A percentile compares a stretch with the other conserved stretches of the same genome.
phyloP scores from a whole-genome alignment of 2,888 invertebrate species.

The Ptilodon capucinus region DNA sequence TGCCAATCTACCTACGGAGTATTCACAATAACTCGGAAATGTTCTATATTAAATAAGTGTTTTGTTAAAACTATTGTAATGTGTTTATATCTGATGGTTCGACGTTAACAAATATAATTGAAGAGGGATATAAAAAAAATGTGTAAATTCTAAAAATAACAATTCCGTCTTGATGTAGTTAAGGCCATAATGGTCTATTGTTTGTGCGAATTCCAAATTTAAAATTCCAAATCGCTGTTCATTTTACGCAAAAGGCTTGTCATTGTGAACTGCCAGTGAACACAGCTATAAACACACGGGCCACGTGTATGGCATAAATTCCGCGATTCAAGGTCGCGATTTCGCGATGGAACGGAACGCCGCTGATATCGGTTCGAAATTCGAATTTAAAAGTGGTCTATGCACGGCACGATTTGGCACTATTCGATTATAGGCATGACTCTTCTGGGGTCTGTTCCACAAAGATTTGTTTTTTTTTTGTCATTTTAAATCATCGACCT shows the following conservation, averaged over 20 bases:
- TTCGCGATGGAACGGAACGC: constrained; percentile 30
- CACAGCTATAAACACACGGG: constrained; percentile 25
- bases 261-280: constrained; percentile 26
- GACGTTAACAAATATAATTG: background rate
- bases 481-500: too few relatives aligned
- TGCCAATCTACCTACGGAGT: too few relatives aligned
- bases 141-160: background rate
- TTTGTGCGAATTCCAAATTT: constrained; percentile 3
- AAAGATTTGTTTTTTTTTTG: too few relatives aligned
- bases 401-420: too few relatives aligned
- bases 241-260: constrained; percentile 13
- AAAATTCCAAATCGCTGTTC: constrained; percentile 6
- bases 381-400: constrained; percentile 9
- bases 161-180: constrained; percentile 1
- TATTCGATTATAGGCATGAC: too few relatives aligned
- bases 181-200: background rate
- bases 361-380: constrained; percentile 5
- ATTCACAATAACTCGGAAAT: too few relatives aligned
- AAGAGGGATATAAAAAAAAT: too few relatives aligned
- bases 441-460: too few relatives aligned
- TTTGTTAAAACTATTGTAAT: too few relatives aligned
- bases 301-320: constrained; percentile 60
- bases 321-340: constrained; percentile 41
- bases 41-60: too few relatives aligned
- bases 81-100: too few relatives aligned